Evolutionary conservation across 2,797 vertebrate species (phyloP).

Genomic region (Scarus forsteni): DNA sequence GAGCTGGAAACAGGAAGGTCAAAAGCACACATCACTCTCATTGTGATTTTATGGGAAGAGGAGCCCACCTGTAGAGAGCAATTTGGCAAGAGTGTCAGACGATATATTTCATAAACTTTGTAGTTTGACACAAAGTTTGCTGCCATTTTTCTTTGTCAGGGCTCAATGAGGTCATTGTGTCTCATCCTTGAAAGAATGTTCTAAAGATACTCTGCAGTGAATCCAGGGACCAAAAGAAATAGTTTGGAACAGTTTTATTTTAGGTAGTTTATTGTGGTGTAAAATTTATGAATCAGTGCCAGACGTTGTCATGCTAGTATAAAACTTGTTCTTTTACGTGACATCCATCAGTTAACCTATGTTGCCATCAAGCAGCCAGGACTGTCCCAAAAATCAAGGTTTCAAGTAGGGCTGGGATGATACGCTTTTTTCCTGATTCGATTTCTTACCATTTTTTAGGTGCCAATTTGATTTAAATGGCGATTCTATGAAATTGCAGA

Average conservation of each 20-base stretch:
- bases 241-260: neutral
- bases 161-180: constrained; percentile 9
- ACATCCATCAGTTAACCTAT: no score
- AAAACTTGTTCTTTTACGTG: no score
- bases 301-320: no score
- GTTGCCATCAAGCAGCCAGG: no score
- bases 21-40: constrained; percentile 33
- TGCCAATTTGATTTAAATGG: no score
- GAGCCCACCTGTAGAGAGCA: constrained; percentile 47
- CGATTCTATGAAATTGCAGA: no score
- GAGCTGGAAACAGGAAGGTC: constrained; percentile 56
- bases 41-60: constrained; percentile 40
- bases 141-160: constrained; percentile 26
- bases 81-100: constrained; percentile 46
- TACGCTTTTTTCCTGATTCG: no score
- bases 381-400: no score
- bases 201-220: constrained; percentile 4
- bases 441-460: no score
- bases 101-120: constrained; percentile 40
- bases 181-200: constrained; percentile 4
- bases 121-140: constrained; percentile 31
- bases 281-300: no score
- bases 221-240: constrained; percentile 1
- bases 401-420: no score
- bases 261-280: neutral